A percentile compares a stretch with the other conserved stretches of the same genome.
Evolutionary conservation across 1,140 invertebrate genomes (phyloP).

Genomic region (Leptinotarsa defecta): DNA sequence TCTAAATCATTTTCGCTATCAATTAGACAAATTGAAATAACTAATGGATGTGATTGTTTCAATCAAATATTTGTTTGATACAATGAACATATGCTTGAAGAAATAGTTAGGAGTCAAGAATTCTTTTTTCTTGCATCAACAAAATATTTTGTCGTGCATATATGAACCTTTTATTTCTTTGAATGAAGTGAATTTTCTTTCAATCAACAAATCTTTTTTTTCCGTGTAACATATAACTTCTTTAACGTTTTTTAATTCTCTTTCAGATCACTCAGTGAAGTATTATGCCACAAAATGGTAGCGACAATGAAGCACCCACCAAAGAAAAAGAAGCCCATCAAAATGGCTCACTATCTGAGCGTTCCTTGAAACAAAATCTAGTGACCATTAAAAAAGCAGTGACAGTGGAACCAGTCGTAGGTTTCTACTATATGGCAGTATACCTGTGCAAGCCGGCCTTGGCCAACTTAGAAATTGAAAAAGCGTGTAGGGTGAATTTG

Average conservation of each 20-base stretch:
- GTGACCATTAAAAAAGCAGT: constrained; percentile 43
- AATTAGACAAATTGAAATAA: too few species aligned
- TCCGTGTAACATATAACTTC: too few species aligned
- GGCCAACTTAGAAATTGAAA: constrained; percentile 50
- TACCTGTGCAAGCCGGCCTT: constrained; percentile 47
- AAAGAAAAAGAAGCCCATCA: neutral
- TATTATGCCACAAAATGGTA: neutral
- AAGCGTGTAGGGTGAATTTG: constrained; percentile 47
- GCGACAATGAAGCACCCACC: neutral
- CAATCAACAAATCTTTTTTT: too few species aligned
- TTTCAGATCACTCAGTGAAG: neutral
- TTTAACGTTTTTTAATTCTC: neutral
- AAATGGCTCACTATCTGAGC: neutral
- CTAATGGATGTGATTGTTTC: too few species aligned
- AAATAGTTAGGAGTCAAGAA: too few species aligned
- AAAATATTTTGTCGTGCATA: too few species aligned
- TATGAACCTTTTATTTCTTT: too few species aligned
- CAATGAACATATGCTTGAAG: too few species aligned
- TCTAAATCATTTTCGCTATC: too few species aligned
- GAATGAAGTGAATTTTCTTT: too few species aligned
- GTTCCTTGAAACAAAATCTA: constrained; percentile 33
- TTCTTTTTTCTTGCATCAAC: too few species aligned
- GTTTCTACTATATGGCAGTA: constrained; percentile 46
- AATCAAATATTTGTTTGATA: too few species aligned
- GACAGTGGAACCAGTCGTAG: constrained; percentile 52